Evolutionary conservation across 2,888 invertebrate genomes (phyloP).

Genomic region (Cecidostiba fungosa): DNA sequence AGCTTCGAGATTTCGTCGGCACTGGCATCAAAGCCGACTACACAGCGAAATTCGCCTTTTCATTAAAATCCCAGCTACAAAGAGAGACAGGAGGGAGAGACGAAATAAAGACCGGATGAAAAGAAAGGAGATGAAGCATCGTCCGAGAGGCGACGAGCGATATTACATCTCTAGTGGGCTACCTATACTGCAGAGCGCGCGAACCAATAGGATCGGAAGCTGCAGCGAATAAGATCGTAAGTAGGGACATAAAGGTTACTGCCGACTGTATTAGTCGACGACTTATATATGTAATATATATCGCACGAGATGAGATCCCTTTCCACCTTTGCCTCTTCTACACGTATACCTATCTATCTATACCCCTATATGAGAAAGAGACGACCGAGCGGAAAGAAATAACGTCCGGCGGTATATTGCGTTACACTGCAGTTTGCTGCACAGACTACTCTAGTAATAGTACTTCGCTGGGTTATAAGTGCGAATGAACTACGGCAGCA

Average conservation of each 20-base stretch:
- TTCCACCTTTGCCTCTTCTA: not conserved
- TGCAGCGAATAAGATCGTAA: slow-evolving; percentile 43
- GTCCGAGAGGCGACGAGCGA: slow-evolving; percentile 10
- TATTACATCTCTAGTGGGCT: slow-evolving; percentile 33
- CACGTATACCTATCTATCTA: not conserved
- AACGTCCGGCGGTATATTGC: slow-evolving; percentile 8
- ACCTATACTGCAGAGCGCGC: not conserved
- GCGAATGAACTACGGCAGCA: slow-evolving; percentile 11
- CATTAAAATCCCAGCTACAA: slow-evolving; percentile 11
- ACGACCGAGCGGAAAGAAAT: slow-evolving; percentile 28
- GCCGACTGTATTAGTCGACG: slow-evolving; percentile 55
- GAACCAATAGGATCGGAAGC: slow-evolving; percentile 39
- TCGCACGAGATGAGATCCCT: slow-evolving; percentile 30
- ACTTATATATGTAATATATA: not conserved
- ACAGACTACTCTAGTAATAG: not conserved
- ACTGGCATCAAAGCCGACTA: not conserved
- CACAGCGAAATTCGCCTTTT: slow-evolving; percentile 30
- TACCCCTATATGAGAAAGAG: not conserved
- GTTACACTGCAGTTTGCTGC: not conserved
- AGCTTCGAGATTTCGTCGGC: not conserved
- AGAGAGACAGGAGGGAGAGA: not conserved
- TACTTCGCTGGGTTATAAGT: not conserved
- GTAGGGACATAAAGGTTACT: slow-evolving; percentile 57
- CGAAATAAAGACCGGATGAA: not conserved
- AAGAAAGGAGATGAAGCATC: slow-evolving; percentile 12